Base-by-base conservation (phyloP, 2,888 invertebrate species). In the Leptinotarsa rubiginosa region DNA sequence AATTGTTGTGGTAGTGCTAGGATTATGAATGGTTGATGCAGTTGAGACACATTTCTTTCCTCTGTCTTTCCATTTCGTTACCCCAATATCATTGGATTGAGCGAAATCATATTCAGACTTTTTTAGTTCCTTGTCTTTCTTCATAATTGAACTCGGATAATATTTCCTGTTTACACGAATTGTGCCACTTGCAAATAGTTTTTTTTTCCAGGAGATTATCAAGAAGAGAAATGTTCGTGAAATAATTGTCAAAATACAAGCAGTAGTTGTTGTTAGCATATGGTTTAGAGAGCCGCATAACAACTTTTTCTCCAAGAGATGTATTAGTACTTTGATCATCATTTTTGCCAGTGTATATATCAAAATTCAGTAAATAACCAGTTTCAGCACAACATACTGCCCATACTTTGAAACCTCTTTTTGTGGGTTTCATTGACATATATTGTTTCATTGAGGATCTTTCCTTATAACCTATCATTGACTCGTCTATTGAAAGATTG, bases 1-100 rank as follows among this genome's bases (percentile, higher is more conserved):
- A 20, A 74, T 49, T 47, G 66, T 74, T 25, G 66, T 59, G 12
- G 41, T 65, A 47, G 15, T 50, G 50, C 74, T 56, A 52, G 74
- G 74, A 70, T 70, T 52, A 70, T 73, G 73, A 70, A 75, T 70
- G n/a, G 76, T 76, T 13, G 72, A 74, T 56, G 72, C 74, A 71
- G 56, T 50, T 49, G 65, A 71, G 12, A 74, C 76, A 65, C 68
- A 70, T 68, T 73, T 73, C 68, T 31, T 73, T 20, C 56, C 73
- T 59, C 73, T n/a, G 59, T 73, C 73, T 69, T 73, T 67, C 59
- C 68, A 73, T 69, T 73, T 73, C 50, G 18, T 18, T 65, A 47
- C 16, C 59, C 75, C 75, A 68, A 75, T 72, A 31, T 72, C 49
- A 18, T 49, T 49, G 25, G 72, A 76, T 68, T 76, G 74, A 31